phyloP scores from a whole-genome alignment of 2,888 invertebrate genomes.

The Cheilosia variabilis region DNA sequence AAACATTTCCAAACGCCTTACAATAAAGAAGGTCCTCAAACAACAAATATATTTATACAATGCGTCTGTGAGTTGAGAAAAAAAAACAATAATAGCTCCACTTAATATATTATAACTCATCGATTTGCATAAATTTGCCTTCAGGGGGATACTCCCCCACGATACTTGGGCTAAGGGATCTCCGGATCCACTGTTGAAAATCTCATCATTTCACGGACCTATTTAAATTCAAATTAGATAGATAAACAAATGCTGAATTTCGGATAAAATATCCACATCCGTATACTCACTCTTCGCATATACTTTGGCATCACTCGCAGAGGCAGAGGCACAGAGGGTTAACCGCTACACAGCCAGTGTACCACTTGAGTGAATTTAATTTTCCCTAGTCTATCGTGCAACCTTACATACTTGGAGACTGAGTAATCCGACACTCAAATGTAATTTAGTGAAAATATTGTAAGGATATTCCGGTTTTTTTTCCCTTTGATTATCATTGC shows the following conservation, averaged over 20 bases:
- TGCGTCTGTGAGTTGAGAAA: background rate
- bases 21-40: background rate
- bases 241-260: slow-evolving; percentile 32
- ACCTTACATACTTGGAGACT: background rate
- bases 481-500: slow-evolving; percentile 7
- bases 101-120: slow-evolving; percentile 9
- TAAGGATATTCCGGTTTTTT: slow-evolving; percentile 15
- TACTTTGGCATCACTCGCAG: background rate
- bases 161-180: background rate
- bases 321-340: slow-evolving; percentile 7
- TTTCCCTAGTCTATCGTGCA: slow-evolving; percentile 16
- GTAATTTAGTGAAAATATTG: slow-evolving; percentile 32
- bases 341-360: background rate
- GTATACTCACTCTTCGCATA: background rate
- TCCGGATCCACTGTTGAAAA: background rate
- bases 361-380: slow-evolving; percentile 9
- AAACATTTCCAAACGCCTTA: background rate
- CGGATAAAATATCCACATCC: slow-evolving; percentile 21
- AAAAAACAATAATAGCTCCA: background rate
- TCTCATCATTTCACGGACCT: background rate
- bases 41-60: background rate
- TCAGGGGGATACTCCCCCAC: background rate
- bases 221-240: slow-evolving; percentile 37
- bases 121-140: background rate
- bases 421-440: slow-evolving; percentile 10